Base-by-base conservation (phyloP, 2,113 vertebrate species). In the Myodes glareolus region DNA sequence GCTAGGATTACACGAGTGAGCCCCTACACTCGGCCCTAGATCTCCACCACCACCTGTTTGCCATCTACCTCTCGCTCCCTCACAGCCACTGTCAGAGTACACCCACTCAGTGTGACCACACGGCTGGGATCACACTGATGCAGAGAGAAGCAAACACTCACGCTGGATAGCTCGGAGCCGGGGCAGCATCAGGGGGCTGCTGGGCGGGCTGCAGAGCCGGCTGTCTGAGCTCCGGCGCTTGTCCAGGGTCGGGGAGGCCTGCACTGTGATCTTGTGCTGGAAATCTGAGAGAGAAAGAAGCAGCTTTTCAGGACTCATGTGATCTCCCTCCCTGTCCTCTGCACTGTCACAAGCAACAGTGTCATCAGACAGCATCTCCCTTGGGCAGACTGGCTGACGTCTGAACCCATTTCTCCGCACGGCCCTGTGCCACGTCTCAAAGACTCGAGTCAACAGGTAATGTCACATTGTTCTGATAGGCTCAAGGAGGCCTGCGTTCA, bases 231-330 rank as follows among this genome's bases (percentile, higher is more conserved):
- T 99, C 95, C 99, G 98, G 93, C 99, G 99, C 98, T 99, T 99
- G 98, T 99, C 99, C 99, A 99, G 98, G 93, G 98, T 99, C 16
- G 99, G 99, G 0, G 99, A 99, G 16, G 99, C 99, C 98, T 99
- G 99, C 84, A 99, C 99, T 0, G 99, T 99, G 97, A 99, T 99
- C 98, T 99, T 99, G 96, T 99, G 99, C 97, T 99, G 99, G 97
- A 99, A 99, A 98, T 99, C 99, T 99, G 93, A 92, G 39, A 78
- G 80, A 89, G 33, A 1, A 65, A 91, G 29, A 52, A 42, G 0
- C 39, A 36, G 70, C 14, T 36, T 27, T 31, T 50, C 39, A 19
- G 0, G 19, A 23, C 16, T 67, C 21, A 45, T 9, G 2, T 29
- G 6, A 31, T 11, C 39, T 67, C 63, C 36, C 42, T 1, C 58